These are phyloP conservation scores for Drosophila pachea DNA, from an alignment of 1,140 invertebrate genomes.

Conservation along the genomic window DNA sequence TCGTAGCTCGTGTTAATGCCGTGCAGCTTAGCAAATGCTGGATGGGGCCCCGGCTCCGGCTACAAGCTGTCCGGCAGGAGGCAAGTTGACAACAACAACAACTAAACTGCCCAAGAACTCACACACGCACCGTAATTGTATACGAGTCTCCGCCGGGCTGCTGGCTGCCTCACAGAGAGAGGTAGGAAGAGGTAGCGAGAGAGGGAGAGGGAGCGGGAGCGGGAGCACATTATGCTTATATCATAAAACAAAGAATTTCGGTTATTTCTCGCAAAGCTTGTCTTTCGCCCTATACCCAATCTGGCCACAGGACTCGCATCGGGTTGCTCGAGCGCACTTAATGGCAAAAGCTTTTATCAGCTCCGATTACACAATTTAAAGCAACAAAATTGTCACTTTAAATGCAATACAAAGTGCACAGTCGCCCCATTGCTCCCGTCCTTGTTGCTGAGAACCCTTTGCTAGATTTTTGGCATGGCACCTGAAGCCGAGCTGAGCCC, in stretches of 20 bases:
- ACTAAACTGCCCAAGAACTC: background rate
- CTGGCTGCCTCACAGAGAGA: background rate
- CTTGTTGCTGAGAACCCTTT: background rate
- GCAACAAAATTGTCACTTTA: slow-evolving; percentile 73
- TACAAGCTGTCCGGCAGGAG: slow-evolving; percentile 18
- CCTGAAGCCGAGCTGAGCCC: slow-evolving; percentile 46
- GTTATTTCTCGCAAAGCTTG: slow-evolving; percentile 37
- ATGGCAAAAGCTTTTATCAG: slow-evolving; percentile 71
- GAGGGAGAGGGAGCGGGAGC: background rate
- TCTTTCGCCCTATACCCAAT: background rate
- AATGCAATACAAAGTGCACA: slow-evolving; percentile 49
- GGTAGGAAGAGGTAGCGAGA: background rate
- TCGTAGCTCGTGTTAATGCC: background rate
- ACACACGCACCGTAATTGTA: slow-evolving; percentile 5
- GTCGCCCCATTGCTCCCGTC: background rate
- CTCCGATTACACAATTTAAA: slow-evolving; percentile 73
- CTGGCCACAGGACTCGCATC: slow-evolving; percentile 13
- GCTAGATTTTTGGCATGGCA: slow-evolving; percentile 43
- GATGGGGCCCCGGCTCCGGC: background rate
- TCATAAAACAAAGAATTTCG: slow-evolving; percentile 47
- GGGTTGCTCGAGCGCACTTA: slow-evolving; percentile 31
- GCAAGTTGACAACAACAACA: background rate
- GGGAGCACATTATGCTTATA: slow-evolving; percentile 25
- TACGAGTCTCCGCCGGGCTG: background rate
- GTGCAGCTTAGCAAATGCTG: slow-evolving; percentile 2